These are phyloP conservation scores for Ia io DNA, from an alignment of 2,113 vertebrate genomes.

Conservation along the genomic window DNA sequence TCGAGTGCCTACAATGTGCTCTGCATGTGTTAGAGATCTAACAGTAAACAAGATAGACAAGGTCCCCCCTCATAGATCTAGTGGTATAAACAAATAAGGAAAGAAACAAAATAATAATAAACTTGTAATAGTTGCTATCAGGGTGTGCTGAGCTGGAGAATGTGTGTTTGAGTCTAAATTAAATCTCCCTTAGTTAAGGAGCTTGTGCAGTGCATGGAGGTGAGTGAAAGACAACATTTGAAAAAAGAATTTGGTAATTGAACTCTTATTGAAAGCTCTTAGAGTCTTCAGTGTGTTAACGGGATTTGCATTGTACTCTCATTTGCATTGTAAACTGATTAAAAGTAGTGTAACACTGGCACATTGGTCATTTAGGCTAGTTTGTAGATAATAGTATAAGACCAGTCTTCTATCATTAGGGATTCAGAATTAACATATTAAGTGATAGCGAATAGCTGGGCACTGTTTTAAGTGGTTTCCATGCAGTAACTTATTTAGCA, in stretches of 20 bases:
- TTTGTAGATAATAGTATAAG: conserved; percentile 11
- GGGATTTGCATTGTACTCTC: background rate
- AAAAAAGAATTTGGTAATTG: conserved; percentile 22
- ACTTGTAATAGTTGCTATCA: background rate
- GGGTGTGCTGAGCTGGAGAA: background rate
- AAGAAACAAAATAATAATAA: background rate
- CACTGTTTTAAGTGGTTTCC: background rate
- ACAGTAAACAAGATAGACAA: background rate
- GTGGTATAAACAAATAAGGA: background rate
- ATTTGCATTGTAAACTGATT: background rate
- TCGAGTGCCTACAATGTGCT: background rate
- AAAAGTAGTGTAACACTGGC: background rate
- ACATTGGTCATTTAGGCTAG: background rate
- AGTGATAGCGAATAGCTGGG: background rate
- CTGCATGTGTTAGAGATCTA: background rate
- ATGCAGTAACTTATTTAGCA: background rate
- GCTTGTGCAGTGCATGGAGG: background rate
- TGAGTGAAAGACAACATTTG: conserved; percentile 24
- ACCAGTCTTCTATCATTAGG: background rate
- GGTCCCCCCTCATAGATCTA: background rate
- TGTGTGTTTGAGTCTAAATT: background rate
- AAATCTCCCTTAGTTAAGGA: background rate
- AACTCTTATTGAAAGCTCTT: background rate
- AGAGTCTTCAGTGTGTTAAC: background rate
- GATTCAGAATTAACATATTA: conserved; percentile 18